Percentiles rank a stretch among this genome's conserved stretches.
Evolutionary conservation across 2,113 vertebrate genomes (phyloP).

Genomic region (Lethenteron reissneri): DNA sequence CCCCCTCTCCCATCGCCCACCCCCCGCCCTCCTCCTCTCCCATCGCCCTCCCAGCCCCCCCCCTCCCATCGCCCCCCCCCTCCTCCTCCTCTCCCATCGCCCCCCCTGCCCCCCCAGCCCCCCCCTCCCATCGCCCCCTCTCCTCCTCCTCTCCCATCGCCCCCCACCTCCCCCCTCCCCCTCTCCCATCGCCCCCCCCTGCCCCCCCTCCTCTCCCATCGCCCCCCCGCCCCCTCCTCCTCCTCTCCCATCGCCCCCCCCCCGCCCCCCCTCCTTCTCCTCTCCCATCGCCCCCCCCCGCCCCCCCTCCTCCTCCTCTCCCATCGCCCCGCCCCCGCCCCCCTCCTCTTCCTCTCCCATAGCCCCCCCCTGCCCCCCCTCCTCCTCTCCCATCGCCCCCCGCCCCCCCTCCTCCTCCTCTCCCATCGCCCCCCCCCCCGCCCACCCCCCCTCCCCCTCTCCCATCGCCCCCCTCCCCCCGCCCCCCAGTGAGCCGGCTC

Average conservation of each 20-base stretch:
- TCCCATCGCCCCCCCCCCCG: not conserved
- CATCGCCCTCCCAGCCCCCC: too few species aligned
- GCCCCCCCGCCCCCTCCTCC: not conserved
- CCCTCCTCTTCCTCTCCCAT: too few species aligned
- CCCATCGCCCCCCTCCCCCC: not conserved
- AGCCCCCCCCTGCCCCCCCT: not conserved
- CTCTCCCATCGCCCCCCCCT: not conserved
- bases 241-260: too few species aligned
- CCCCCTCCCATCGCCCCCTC: not conserved
- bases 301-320: too few species aligned
- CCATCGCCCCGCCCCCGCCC: too few species aligned
- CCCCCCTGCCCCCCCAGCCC: not conserved
- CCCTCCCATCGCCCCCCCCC: too few species aligned
- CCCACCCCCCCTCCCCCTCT: not conserved
- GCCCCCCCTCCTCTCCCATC: not conserved
- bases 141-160: too few species aligned
- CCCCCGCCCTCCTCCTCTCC: not conserved
- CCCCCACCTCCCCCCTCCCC: too few species aligned
- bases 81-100: not conserved
- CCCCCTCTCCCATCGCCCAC: not conserved
- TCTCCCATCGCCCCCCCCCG: too few species aligned
- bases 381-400: not conserved
- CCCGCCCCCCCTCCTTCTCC: too few species aligned
- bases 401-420: not conserved
- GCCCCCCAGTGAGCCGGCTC: too few species aligned